These are phyloP conservation scores for Apogon hyalosoma DNA, from an alignment of 2,797 vertebrate species.

Conservation along the genomic window DNA sequence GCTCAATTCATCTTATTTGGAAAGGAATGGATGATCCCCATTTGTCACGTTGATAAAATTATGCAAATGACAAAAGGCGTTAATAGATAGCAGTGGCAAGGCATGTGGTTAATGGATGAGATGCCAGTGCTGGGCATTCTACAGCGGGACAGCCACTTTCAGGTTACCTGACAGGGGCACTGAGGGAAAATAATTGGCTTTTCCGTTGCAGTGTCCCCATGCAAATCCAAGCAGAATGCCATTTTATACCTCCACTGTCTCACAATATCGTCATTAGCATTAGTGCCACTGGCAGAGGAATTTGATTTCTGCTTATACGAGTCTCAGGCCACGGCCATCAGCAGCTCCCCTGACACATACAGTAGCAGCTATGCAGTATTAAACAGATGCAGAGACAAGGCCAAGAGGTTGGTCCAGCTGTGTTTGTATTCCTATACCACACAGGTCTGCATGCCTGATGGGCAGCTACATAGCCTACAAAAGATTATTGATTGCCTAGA, in stretches of 20 bases:
- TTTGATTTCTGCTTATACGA: constrained; percentile 74
- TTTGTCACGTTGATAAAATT: constrained; percentile 85
- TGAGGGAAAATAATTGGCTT: constrained; percentile 87
- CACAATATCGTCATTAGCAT: constrained; percentile 77
- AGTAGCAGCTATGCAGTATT: constrained; percentile 53
- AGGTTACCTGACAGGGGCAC: constrained; percentile 84
- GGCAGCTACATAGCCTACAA: constrained; percentile 49
- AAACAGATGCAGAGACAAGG: constrained; percentile 55
- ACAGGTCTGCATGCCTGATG: constrained; percentile 58
- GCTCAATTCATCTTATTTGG: constrained; percentile 81
- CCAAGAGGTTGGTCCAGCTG: constrained; percentile 49
- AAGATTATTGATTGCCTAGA: constrained; percentile 67
- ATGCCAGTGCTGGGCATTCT: constrained; percentile 76
- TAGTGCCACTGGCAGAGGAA: constrained; percentile 66
- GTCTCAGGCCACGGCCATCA: constrained; percentile 61
- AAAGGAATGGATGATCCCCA: constrained; percentile 78
- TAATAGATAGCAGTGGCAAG: constrained; percentile 81
- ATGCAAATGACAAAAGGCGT: constrained; percentile 84
- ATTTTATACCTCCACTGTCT: constrained; percentile 58
- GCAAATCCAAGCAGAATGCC: constrained; percentile 76
- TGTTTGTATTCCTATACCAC: constrained; percentile 62
- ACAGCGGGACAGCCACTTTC: constrained; percentile 81
- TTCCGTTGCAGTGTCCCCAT: constrained; percentile 76
- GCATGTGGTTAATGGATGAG: constrained; percentile 83
- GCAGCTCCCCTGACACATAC: constrained; percentile 57